Conservation (phyloP, 35 echinoderm and acorn worm species). For the Anneissia japonica region DNA sequence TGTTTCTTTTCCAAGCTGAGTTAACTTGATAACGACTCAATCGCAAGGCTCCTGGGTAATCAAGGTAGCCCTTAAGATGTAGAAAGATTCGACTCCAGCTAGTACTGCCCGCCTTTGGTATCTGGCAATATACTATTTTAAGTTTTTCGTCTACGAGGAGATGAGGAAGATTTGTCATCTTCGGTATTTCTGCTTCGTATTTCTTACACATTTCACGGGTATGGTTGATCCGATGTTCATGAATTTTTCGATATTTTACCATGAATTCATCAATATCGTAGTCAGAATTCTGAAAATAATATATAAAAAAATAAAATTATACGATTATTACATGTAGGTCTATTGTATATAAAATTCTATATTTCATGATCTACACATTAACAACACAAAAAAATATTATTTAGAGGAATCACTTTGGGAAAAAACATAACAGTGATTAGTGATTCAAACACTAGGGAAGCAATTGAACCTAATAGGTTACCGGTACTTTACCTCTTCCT, state of each 20-base stretch:
- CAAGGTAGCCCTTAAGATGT: neutral
- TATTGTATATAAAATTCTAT: too few species aligned
- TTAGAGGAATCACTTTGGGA: too few species aligned
- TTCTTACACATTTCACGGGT: neutral
- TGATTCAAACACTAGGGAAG: too few species aligned
- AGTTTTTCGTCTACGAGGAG: conserved; percentile 40
- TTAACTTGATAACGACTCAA: neutral
- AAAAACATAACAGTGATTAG: too few species aligned
- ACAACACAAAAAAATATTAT: too few species aligned
- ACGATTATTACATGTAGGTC: too few species aligned
- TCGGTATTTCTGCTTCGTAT: neutral
- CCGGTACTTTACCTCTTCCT: too few species aligned
- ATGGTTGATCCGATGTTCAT: neutral
- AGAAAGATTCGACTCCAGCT: conserved; percentile 54
- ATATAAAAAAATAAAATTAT: too few species aligned
- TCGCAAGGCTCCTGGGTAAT: neutral
- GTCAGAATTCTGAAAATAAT: too few species aligned
- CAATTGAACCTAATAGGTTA: too few species aligned
- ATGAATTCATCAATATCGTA: neutral
- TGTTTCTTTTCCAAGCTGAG: neutral
- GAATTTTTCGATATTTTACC: neutral
- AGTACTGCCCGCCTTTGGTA: conserved; percentile 53
- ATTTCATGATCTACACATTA: too few species aligned
- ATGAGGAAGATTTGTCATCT: neutral
- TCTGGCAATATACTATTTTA: conserved; percentile 50